Evolutionary conservation across 2,113 vertebrate genomes (phyloP).

Genomic region (Clinocottus analis): DNA sequence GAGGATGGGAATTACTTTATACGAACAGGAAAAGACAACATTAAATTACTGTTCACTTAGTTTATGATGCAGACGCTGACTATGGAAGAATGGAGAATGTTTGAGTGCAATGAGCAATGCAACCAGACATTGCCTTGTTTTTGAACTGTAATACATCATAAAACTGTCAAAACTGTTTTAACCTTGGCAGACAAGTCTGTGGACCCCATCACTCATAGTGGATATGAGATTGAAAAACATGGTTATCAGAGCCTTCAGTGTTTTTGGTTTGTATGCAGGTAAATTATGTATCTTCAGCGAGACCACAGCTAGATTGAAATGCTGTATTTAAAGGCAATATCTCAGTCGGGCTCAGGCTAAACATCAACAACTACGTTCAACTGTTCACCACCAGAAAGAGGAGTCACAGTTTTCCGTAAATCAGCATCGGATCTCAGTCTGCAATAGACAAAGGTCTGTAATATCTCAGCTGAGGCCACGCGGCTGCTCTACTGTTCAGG

Average conservation of each 20-base stretch:
- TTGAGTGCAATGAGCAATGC: not conserved
- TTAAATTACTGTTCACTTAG: slow-evolving; percentile 2
- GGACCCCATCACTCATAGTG: not conserved
- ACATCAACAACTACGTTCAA: not conserved
- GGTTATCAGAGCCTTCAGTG: not conserved
- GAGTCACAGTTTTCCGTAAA: slow-evolving; percentile 1
- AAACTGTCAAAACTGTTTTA: not conserved
- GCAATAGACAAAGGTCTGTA: slow-evolving; percentile 22
- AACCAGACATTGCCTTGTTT: not conserved
- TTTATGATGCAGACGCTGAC: slow-evolving; percentile 13
- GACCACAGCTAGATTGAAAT: not conserved
- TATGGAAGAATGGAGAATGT: slow-evolving; percentile 7
- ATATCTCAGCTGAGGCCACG: slow-evolving; percentile 72
- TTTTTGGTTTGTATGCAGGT: not conserved
- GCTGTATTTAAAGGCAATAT: not conserved
- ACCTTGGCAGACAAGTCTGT: not conserved
- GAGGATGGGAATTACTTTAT: slow-evolving; percentile 12
- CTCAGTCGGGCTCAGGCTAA: not conserved
- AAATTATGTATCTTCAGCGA: not conserved
- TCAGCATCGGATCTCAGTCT: slow-evolving; percentile 9
- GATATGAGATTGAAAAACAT: not conserved
- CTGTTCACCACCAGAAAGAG: not conserved
- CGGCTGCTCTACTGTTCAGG: slow-evolving; percentile 55
- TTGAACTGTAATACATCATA: not conserved
- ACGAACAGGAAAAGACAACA: slow-evolving; percentile 24